phyloP scores from a whole-genome alignment of 2,113 vertebrate genomes.

The Microcebus griseorufus region DNA sequence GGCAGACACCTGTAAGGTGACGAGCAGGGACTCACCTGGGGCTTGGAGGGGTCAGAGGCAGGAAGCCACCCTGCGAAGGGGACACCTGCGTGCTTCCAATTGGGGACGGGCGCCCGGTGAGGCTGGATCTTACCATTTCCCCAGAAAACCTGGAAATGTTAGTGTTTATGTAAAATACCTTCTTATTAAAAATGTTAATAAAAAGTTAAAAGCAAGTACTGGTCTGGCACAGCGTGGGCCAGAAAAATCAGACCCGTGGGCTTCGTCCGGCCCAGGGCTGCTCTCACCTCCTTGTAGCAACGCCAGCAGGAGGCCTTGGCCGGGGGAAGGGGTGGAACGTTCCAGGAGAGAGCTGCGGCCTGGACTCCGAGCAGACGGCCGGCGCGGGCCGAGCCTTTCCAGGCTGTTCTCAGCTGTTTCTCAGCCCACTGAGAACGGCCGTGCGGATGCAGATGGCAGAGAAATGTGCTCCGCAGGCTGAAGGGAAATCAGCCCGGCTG shows the following conservation, averaged over 20 bases:
- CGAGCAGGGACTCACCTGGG: too few relatives aligned
- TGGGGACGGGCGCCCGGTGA: accelerated
- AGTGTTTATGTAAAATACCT: background rate
- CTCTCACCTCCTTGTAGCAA: accelerated
- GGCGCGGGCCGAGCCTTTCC: accelerated
- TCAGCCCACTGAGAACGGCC: accelerated
- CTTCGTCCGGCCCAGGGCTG: too few relatives aligned
- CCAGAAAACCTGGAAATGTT: background rate
- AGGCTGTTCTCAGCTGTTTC: background rate
- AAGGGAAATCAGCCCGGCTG: accelerated
- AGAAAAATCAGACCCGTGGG: background rate
- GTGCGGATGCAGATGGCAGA: accelerated
- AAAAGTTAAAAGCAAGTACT: accelerated
- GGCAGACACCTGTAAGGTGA: background rate
- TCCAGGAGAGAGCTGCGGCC: accelerated
- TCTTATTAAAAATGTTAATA: background rate
- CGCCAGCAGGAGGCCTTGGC: accelerated
- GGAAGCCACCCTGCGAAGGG: too few relatives aligned
- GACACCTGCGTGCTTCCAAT: accelerated
- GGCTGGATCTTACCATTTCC: too few relatives aligned
- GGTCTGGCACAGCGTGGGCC: accelerated
- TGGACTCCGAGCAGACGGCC: background rate
- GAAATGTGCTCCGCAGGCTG: accelerated
- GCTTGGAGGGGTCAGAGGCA: too few relatives aligned
- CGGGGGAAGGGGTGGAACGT: accelerated